phyloP scores from a whole-genome alignment of 2,797 vertebrate species.

The Aldrovandia affinis region DNA sequence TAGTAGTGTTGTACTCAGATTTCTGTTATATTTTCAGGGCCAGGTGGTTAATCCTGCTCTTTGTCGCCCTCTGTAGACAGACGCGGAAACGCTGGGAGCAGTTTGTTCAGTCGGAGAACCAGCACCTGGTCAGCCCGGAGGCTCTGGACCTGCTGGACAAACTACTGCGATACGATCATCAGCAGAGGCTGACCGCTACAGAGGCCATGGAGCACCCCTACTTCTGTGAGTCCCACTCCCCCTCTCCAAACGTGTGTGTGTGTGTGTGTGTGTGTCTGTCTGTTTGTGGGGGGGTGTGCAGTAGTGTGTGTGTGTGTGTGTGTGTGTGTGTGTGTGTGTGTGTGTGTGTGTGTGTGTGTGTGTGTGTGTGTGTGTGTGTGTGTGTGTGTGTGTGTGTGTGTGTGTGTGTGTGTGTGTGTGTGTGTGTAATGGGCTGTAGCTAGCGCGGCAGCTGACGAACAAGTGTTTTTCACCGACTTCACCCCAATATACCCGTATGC shows the following conservation, averaged over 20 bases:
- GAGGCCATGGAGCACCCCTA: conserved; percentile 84
- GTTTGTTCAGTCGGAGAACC: conserved; percentile 83
- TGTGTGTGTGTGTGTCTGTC: conserved; percentile 6
- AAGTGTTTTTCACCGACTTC: too few species aligned
- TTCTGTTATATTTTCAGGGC: not conserved
- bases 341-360: conserved; percentile 8
- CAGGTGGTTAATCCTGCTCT: not conserved
- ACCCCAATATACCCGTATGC: too few species aligned
- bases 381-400: not conserved
- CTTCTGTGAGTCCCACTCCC: conserved; percentile 60
- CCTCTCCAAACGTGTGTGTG: not conserved
- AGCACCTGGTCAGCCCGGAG: conserved; percentile 80
- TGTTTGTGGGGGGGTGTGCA: not conserved
- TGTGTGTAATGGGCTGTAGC: not conserved
- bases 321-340: not conserved
- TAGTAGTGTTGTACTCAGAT: not conserved
- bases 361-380: conserved; percentile 26
- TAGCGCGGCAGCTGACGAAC: too few species aligned
- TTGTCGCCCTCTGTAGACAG: conserved; percentile 72
- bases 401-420: not conserved
- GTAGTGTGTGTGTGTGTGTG: conserved; percentile 6
- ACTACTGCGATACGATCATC: conserved; percentile 82
- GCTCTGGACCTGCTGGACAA: conserved; percentile 83
- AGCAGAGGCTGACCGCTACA: conserved; percentile 82
- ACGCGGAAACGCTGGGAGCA: conserved; percentile 87